phyloP scores from a whole-genome alignment of 2,888 invertebrate genomes.

The Timandra comae region DNA sequence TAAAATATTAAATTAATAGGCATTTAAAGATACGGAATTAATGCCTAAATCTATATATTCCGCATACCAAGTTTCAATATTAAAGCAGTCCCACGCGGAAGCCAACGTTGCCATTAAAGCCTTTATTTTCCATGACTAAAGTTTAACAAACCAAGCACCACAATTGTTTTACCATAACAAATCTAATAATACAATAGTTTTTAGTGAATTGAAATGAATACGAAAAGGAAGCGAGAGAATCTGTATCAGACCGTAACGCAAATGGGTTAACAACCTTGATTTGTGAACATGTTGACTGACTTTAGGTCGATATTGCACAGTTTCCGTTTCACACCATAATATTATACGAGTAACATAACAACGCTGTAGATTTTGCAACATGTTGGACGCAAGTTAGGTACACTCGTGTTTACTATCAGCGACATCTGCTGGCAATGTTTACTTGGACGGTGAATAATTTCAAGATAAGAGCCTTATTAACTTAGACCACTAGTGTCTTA shows the following conservation, averaged over 20 bases:
- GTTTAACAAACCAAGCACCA: not conserved
- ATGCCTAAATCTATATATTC: too few relatives aligned
- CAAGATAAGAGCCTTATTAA: conserved; percentile 11
- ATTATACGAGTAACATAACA: not conserved
- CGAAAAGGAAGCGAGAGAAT: conserved; percentile 45
- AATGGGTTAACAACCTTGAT: conserved; percentile 70
- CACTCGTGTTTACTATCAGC: too few relatives aligned
- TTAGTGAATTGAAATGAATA: conserved; percentile 37
- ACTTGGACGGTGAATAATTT: conserved; percentile 11
- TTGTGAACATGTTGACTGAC: conserved; percentile 47
- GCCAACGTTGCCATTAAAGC: too few relatives aligned
- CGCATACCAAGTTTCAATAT: too few relatives aligned
- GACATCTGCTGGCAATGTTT: conserved; percentile 10
- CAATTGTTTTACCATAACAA: conserved; percentile 12
- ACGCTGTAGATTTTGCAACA: conserved; percentile 18
- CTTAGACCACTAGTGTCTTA: too few relatives aligned
- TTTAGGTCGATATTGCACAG: conserved; percentile 35
- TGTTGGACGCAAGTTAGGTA: too few relatives aligned
- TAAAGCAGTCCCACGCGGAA: not conserved
- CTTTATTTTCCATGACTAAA: not conserved
- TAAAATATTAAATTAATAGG: too few relatives aligned
- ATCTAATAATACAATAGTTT: conserved; percentile 10
- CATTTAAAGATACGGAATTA: too few relatives aligned
- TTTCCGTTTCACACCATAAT: conserved; percentile 23
- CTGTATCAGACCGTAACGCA: conserved; percentile 66